A percentile compares a stretch with the other conserved stretches of the same genome.
Conservation (phyloP, 2,797 vertebrate genomes). For the Enteromius radiatus region DNA sequence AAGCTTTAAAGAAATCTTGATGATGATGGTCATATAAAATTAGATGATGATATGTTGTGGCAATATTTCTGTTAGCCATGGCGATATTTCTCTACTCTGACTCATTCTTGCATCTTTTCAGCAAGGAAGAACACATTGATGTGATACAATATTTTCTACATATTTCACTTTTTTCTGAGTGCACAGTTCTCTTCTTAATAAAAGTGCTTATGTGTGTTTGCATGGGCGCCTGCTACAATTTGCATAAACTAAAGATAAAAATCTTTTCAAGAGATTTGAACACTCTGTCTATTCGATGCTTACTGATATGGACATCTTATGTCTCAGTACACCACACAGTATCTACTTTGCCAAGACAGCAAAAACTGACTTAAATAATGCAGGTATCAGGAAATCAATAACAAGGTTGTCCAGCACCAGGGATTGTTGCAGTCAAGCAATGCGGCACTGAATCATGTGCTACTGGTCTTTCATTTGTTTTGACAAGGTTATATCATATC, state of each 20-base stretch:
- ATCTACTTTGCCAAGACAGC: conserved; percentile 33
- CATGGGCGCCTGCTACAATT: conserved; percentile 25
- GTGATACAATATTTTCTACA: conserved; percentile 43
- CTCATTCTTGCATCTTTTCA: conserved; percentile 46
- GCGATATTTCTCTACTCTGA: conserved; percentile 35
- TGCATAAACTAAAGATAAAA: conserved; percentile 27
- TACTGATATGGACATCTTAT: conserved; percentile 26
- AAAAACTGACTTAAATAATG: conserved; percentile 72
- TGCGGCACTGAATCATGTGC: conserved; percentile 65
- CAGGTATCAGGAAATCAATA: conserved; percentile 54
- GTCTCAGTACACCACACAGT: conserved; percentile 11
- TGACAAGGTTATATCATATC: conserved; percentile 57
- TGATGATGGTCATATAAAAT: conserved; percentile 16
- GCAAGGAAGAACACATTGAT: conserved; percentile 46
- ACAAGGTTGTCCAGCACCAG: conserved; percentile 22
- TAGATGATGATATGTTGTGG: conserved; percentile 32
- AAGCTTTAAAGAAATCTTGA: conserved; percentile 9
- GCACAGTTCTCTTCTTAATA: conserved; percentile 10
- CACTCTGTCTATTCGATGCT: conserved; percentile 29
- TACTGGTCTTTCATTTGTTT: conserved; percentile 56
- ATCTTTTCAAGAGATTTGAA: conserved; percentile 30
- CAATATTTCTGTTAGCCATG: conserved; percentile 32
- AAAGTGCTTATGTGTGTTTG: conserved; percentile 36
- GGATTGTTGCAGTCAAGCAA: conserved; percentile 64
- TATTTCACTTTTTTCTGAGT: conserved; percentile 34